Conservation (phyloP, 2,888 invertebrate species). For the Drosophila neonasuta region DNA sequence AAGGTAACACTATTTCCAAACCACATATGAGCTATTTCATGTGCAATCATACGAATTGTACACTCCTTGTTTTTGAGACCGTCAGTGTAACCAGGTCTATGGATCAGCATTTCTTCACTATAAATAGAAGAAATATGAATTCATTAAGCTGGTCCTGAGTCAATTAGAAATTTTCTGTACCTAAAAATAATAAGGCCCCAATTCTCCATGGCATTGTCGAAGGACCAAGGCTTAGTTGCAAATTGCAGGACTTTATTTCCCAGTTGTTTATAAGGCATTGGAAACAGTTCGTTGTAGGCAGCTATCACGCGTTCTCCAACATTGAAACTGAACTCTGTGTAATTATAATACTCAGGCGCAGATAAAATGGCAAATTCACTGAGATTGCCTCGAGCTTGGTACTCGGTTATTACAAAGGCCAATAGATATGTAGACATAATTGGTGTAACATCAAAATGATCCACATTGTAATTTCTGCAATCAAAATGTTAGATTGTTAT, state of each 20-base stretch:
- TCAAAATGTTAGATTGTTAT: background rate
- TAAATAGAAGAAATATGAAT: background rate
- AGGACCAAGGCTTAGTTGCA: constrained; percentile 89
- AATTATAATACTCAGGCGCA: constrained; percentile 86
- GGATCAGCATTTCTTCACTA: constrained; percentile 66
- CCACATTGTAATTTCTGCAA: constrained; percentile 59
- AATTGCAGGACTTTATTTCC: constrained; percentile 88
- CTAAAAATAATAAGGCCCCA: constrained; percentile 93
- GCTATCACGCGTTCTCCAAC: constrained; percentile 41
- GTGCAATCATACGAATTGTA: constrained; percentile 83
- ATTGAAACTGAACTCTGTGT: constrained; percentile 85
- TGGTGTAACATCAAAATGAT: constrained; percentile 81
- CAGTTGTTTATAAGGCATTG: constrained; percentile 84
- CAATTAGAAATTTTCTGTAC: constrained; percentile 82
- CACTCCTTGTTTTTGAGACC: constrained; percentile 72
- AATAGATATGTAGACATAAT: constrained; percentile 91
- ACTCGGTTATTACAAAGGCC: constrained; percentile 88
- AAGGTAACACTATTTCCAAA: constrained; percentile 85
- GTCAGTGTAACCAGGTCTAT: constrained; percentile 68
- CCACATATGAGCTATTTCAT: constrained; percentile 85
- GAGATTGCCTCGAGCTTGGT: constrained; percentile 67
- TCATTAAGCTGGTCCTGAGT: background rate
- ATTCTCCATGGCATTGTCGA: constrained; percentile 90
- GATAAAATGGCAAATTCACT: constrained; percentile 84
- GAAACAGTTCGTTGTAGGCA: constrained; percentile 86